phyloP scores from a whole-genome alignment of 92 coral and sea anemone genomes.

The Porites rus region DNA sequence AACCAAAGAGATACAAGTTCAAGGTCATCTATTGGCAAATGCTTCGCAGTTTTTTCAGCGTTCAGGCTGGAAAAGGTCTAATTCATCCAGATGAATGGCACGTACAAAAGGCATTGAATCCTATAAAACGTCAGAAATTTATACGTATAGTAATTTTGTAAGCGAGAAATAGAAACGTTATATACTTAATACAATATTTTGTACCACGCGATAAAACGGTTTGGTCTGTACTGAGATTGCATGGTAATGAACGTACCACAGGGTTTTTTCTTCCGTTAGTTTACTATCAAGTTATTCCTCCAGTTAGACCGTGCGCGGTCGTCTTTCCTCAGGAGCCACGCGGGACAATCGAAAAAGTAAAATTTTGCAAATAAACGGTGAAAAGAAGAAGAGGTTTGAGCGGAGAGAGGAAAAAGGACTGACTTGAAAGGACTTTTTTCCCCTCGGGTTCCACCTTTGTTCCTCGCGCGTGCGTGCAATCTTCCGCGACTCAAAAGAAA shows the following conservation, averaged over 20 bases:
- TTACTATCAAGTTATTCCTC: neutral
- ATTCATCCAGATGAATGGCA: neutral
- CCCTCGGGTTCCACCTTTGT: too few species aligned
- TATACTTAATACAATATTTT: constrained; percentile 12
- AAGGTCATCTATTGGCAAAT: neutral
- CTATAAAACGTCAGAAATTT: constrained; percentile 26
- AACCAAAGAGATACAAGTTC: neutral
- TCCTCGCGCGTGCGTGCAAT: too few species aligned
- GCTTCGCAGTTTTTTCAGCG: neutral
- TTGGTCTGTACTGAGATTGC: neutral
- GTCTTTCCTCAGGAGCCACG: too few species aligned
- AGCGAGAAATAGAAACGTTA: constrained; percentile 23
- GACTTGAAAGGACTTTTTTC: too few species aligned
- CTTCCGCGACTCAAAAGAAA: too few species aligned
- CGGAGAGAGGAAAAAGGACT: too few species aligned
- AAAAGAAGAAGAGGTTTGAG: too few species aligned
- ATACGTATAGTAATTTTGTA: constrained; percentile 23
- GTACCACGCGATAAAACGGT: neutral
- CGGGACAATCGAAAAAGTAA: too few species aligned
- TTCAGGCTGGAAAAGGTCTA: neutral
- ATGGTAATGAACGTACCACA: neutral
- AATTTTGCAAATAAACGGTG: too few species aligned
- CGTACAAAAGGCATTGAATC: neutral
- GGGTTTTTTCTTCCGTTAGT: neutral
- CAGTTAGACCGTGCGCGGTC: too few species aligned